Evolutionary conservation across 2,113 vertebrate genomes (phyloP).

Genomic region (Brachionichthys hirsutus): DNA sequence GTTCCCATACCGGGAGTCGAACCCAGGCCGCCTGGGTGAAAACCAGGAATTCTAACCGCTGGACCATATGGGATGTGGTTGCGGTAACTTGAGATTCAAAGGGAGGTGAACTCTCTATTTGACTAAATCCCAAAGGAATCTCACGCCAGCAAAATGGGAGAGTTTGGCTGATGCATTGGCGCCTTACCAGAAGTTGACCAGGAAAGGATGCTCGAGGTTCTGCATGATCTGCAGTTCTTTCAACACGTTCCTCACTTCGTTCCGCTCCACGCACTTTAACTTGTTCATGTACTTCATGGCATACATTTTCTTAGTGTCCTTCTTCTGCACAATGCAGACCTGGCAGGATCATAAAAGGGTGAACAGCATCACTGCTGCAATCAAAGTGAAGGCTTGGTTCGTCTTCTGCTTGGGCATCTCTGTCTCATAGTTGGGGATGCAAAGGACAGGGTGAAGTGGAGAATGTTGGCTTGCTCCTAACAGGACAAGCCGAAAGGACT

Average conservation of each 20-base stretch:
- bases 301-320: constrained; percentile 97
- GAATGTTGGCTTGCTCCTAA: too few relatives aligned
- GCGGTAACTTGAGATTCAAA: too few relatives aligned
- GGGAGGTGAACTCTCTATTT: too few relatives aligned
- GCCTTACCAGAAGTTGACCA: constrained; percentile 95
- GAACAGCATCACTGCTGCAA: neutral
- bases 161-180: constrained; percentile 14
- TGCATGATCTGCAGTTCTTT: constrained; percentile 99
- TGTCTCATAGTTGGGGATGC: too few relatives aligned
- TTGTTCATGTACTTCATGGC: constrained; percentile 99
- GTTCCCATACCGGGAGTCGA: too few relatives aligned
- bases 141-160: neutral
- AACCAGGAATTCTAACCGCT: too few relatives aligned
- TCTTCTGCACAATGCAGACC: constrained; percentile 99
- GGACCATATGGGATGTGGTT: too few relatives aligned
- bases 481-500: too few relatives aligned
- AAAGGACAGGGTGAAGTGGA: too few relatives aligned
- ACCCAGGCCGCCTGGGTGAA: too few relatives aligned
- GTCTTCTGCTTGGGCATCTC: constrained; percentile 83
- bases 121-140: too few relatives aligned
- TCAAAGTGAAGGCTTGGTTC: too few relatives aligned
- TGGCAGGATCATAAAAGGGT: constrained; percentile 47
- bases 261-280: constrained; percentile 92
- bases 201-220: constrained; percentile 92
- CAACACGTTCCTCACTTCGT: constrained; percentile 96